Evolutionary conservation across 2,888 invertebrate genomes (phyloP), one percentile per base, ranked within the genome.

Genomic region (Idaea dimidiata): DNA sequence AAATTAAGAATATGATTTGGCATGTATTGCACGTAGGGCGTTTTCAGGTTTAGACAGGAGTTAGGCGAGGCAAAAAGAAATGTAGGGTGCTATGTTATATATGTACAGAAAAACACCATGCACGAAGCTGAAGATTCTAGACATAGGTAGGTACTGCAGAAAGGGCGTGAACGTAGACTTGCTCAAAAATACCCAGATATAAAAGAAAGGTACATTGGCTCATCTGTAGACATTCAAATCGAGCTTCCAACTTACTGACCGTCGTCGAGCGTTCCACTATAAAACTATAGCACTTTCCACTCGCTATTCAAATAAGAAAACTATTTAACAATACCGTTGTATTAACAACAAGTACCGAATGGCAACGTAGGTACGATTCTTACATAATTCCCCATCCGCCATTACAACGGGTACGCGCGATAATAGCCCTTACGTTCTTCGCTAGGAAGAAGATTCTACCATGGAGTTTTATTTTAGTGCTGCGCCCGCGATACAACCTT

Each of bases 401-500:
- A 88, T 88, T 83, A 76, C 77, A 73, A 74, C 77, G 71, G 76
- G 75, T 72, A 75, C 72, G 75, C 88, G 84, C 78, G 84, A 83
- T 80, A 89, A 76, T 79, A 69, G 84, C 80, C 85, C 83, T 81
- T 90, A 88, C 64, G 32, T 17, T 60, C 6, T 60, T 59, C 53
- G 18, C 62, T 66, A 69, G 65, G 64, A 63, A 62, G 58, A 14
- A 32, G 55, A 16, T 64, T 59, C 82, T 88, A 83, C 87, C 89
- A 83, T 85, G 80, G 85, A 43, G 24, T 84, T 78, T 81, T 87
- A 87, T 88, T 89, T 85, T 80, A 82, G 87, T 80, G 82, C 87
- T 88, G 90, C 89, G 90, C 89, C 85, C 87, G 90, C 89, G 88
- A 85, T 79, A 81, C 87, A 90, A 89, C 91, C 91, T 91, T 91